phyloP scores from a whole-genome alignment of 92 coral and sea anemone genomes.

The Palythoa grandis region DNA sequence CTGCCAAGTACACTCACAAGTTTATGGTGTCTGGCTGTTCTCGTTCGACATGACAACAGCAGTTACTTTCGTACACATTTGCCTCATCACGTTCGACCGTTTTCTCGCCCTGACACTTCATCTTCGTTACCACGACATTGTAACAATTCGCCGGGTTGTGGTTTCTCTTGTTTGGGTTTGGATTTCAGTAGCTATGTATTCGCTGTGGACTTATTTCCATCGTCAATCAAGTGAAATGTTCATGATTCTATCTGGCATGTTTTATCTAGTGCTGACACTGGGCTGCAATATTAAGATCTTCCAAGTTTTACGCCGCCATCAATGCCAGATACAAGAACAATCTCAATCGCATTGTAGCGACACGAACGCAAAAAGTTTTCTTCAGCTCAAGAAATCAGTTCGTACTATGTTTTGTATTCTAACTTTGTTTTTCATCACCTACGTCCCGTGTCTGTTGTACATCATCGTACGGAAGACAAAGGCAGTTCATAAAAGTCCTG shows the following conservation, averaged over 20 bases:
- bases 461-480: background rate
- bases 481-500: background rate
- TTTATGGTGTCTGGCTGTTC: background rate
- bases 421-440: background rate
- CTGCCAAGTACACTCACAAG: background rate
- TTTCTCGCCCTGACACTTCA: background rate
- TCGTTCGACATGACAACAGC: background rate
- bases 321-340: background rate
- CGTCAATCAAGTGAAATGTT: background rate
- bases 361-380: background rate
- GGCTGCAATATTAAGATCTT: background rate
- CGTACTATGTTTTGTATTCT: background rate
- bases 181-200: background rate
- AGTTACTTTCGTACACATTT: background rate
- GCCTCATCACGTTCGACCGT: background rate
- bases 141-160: background rate
- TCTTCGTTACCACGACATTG: background rate
- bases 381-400: background rate
- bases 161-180: background rate
- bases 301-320: background rate
- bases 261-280: background rate
- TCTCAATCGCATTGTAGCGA: background rate
- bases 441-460: background rate
- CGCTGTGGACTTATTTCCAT: background rate
- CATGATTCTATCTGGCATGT: background rate